Evolutionary conservation across 2,888 invertebrate genomes (phyloP), one percentile per base, ranked within the genome.

Genomic region (Meteorus colon): DNA sequence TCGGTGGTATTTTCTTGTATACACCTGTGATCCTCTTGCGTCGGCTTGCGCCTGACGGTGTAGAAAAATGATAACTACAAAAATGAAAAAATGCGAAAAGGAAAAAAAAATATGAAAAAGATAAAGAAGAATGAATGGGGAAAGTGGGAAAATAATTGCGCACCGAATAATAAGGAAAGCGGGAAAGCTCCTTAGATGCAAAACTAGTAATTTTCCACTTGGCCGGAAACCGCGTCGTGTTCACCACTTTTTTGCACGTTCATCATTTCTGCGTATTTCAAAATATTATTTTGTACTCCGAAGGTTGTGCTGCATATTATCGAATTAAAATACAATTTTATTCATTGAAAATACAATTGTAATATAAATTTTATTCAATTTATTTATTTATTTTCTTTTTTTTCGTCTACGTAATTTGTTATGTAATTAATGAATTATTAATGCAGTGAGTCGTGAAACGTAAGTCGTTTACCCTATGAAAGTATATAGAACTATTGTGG

Each of bases 191-290:
- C 55, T 62, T 62, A 59, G 45, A 74, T 62, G 67, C 62, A 75
- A 75, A 75, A 70, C 41, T 41, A 19, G 75, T 75, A 75, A 75
- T 71, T 75, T 75, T 75, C 59, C 59, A 37, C 65, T 31, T 55
- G 45, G 55, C 59, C 31, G 75, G 68, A 75, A 75, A 65, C 59
- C 55, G 41, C 45, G 37, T 70, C 55, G 29, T 65, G 59, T 19
- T 29, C 65, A 37, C 37, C 51, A 66, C 19, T 14, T 66, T 73
- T 66, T 73, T 66, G 19, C 41, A 37, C 29, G 27, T 65, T 62
- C 27, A 37, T 29, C 59, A 19, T 8, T 34, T 27, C 16, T 59
- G n/a, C 48, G 27, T 31, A 70, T 34, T 6, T 8, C 24, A 51
- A 41, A 29, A 48, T 41, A 41, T n/a, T 8, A 27, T 4, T 51